A percentile compares a stretch with the other conserved stretches of the same genome.
Evolutionary conservation across 1,140 invertebrate genomes (phyloP).

Genomic region (Hylaeus anthracinus): DNA sequence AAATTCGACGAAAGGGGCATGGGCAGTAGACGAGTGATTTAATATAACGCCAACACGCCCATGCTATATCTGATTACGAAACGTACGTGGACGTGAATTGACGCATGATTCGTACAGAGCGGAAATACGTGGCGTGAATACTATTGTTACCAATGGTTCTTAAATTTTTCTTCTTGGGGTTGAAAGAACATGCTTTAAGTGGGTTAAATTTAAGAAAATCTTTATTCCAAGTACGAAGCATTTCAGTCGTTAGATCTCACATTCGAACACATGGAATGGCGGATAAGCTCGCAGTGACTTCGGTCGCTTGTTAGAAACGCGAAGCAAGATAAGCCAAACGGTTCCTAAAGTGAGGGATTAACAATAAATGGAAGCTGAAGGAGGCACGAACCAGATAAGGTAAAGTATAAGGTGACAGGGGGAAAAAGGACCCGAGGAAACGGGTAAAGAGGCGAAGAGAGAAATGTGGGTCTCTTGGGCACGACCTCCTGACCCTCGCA

Average conservation of each 20-base stretch:
- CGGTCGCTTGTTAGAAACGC: not conserved
- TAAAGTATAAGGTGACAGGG: not conserved
- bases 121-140: no score
- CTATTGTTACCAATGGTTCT: no score
- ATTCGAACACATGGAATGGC: not conserved
- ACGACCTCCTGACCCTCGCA: slow-evolving; percentile 53
- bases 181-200: no score
- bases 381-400: slow-evolving; percentile 1
- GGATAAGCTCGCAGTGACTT: slow-evolving; percentile 4
- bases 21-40: not conserved
- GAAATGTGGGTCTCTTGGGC: slow-evolving; percentile 53
- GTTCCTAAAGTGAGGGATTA: not conserved
- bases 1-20: not conserved
- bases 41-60: not conserved
- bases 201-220: no score
- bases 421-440: not conserved
- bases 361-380: not conserved
- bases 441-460: slow-evolving; percentile 27
- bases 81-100: not conserved
- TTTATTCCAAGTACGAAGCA: no score
- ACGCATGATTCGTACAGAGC: not conserved
- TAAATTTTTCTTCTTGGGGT: no score
- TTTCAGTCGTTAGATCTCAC: no score
- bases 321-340: slow-evolving; percentile 12
- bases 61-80: not conserved